A percentile compares a stretch with the other conserved stretches of the same genome.
Conservation (phyloP, 2,113 vertebrate species). For the Lycaon pictus region DNA sequence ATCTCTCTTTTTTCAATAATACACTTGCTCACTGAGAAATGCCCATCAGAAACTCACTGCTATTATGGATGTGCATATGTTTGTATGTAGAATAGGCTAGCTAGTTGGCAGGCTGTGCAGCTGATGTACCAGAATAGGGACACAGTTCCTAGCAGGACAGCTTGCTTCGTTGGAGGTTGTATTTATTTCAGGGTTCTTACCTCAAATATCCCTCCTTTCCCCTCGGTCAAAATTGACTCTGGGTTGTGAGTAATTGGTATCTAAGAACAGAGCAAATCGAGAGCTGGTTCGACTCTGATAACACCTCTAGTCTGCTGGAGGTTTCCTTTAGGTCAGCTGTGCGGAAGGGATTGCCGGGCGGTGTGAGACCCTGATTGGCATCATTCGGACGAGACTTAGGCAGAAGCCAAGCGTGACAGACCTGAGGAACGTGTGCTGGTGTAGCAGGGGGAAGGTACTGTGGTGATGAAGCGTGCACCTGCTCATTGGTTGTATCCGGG, state of each 20-base stretch:
- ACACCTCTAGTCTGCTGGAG: neutral
- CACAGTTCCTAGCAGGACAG: neutral
- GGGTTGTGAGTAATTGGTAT: neutral
- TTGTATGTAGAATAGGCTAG: neutral
- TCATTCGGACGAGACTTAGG: neutral
- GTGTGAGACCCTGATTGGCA: neutral
- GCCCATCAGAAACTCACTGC: neutral
- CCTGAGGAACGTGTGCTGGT: neutral
- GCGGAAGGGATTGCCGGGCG: neutral
- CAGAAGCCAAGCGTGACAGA: neutral
- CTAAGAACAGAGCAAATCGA: neutral
- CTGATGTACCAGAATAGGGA: neutral
- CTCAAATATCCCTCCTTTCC: neutral
- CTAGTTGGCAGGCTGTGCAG: neutral
- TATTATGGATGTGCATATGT: neutral
- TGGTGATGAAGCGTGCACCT: neutral
- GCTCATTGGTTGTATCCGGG: neutral
- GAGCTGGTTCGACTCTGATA: neutral
- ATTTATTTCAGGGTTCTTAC: neutral
- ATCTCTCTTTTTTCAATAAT: neutral
- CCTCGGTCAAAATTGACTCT: neutral
- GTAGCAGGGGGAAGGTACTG: neutral
- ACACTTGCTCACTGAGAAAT: neutral
- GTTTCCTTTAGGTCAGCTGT: constrained; percentile 12
- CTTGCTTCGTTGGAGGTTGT: neutral